A percentile compares a stretch with the other conserved stretches of the same genome.
phyloP scores from a whole-genome alignment of 2,113 vertebrate genomes.

The Orthonyx spaldingii region DNA sequence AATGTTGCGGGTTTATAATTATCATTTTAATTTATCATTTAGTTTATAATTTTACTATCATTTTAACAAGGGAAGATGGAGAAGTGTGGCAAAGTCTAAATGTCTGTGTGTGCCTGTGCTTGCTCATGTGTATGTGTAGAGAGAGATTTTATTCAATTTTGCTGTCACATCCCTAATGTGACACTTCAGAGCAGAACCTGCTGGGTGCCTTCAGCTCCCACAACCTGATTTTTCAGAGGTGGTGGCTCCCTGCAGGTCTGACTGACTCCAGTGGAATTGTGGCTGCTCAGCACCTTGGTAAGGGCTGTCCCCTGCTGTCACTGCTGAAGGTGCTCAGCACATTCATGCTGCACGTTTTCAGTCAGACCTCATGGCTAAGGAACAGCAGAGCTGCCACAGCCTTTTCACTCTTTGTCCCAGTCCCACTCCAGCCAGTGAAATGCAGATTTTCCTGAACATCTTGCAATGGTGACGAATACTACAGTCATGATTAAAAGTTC shows the following conservation, averaged over 20 bases:
- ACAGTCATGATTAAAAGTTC: background rate
- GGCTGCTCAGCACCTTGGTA: constrained; percentile 2
- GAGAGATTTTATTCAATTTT: background rate
- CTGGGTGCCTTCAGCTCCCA: constrained; percentile 21
- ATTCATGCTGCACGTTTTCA: background rate
- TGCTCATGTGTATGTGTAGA: background rate
- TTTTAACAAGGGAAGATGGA: constrained; percentile 10
- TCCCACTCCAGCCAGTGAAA: background rate
- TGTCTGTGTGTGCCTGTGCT: accelerated
- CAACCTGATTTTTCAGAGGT: background rate
- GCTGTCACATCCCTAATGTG: background rate
- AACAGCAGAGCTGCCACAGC: background rate
- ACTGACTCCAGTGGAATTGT: background rate
- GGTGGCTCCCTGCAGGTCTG: background rate
- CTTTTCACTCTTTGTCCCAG: background rate
- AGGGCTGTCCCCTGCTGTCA: background rate
- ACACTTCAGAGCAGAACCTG: constrained; percentile 7
- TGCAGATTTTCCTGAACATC: background rate
- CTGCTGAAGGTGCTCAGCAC: background rate
- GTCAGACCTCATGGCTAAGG: background rate
- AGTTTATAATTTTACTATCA: background rate
- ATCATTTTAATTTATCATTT: background rate
- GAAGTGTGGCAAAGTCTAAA: background rate
- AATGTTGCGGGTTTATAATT: background rate
- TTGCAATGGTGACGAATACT: background rate